Percentiles rank a stretch among this genome's conserved stretches.
phyloP scores from a whole-genome alignment of 2,113 vertebrate species.

The Amazona guildingii region DNA sequence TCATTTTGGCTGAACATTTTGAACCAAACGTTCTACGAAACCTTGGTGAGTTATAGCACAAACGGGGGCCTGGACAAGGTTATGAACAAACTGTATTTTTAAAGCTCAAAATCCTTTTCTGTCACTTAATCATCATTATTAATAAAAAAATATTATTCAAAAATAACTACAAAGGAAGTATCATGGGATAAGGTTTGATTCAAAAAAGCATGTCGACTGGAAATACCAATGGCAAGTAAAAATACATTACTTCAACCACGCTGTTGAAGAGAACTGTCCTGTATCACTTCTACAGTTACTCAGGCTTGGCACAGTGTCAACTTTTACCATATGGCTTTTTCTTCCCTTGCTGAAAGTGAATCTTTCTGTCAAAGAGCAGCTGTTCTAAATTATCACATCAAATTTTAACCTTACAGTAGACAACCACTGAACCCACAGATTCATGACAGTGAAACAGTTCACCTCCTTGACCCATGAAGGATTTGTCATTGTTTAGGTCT shows the following conservation, averaged over 20 bases:
- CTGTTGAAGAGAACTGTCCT: not conserved
- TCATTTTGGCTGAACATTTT: not conserved
- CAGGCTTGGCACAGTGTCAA: not conserved
- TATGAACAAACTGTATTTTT: not conserved
- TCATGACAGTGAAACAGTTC: not conserved
- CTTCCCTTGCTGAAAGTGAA: slow-evolving; percentile 58
- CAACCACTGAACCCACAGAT: slow-evolving; percentile 45
- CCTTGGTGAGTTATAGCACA: not conserved
- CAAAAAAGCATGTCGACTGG: not conserved
- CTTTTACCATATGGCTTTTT: slow-evolving; percentile 32
- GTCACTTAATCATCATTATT: not conserved
- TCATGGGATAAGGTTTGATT: not conserved
- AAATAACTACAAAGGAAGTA: not conserved
- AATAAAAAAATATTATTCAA: not conserved
- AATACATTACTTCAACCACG: not conserved
- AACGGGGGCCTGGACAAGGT: not conserved
- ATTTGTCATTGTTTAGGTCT: not conserved
- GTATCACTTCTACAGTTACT: slow-evolving; percentile 17
- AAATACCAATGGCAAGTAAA: not conserved
- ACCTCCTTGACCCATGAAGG: not conserved
- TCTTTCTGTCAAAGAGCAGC: slow-evolving; percentile 60
- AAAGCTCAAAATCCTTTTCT: not conserved
- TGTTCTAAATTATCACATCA: slow-evolving; percentile 67
- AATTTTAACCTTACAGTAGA: slow-evolving; percentile 45
- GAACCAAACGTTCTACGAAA: not conserved